Conservation (phyloP, 2,888 invertebrate species). For the Arrhopalites spinosus region DNA sequence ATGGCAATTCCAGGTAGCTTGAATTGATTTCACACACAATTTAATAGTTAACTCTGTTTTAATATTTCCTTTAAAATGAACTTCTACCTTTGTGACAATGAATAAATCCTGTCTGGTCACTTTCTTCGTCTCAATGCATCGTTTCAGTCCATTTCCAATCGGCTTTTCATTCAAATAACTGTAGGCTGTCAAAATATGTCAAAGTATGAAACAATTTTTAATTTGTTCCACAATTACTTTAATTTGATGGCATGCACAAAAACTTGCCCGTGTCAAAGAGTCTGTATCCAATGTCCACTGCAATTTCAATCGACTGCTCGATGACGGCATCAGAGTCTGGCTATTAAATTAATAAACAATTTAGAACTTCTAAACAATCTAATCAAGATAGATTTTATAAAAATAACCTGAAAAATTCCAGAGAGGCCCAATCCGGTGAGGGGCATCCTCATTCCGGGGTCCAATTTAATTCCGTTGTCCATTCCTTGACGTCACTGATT, state of each 20-base stretch:
- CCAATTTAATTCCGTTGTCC: background rate
- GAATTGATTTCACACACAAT: conserved; percentile 59
- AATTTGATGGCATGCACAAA: too few species aligned
- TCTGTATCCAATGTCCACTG: conserved; percentile 77
- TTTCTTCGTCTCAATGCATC: conserved; percentile 71
- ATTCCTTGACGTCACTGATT: too few species aligned
- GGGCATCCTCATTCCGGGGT: background rate
- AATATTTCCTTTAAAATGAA: background rate
- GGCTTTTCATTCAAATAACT: conserved; percentile 77
- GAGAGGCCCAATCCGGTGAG: background rate
- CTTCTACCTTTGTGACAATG: conserved; percentile 72
- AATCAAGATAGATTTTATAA: too few species aligned
- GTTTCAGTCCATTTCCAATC: conserved; percentile 73
- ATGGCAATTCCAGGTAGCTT: conserved; percentile 52
- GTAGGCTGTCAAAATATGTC: conserved; percentile 79
- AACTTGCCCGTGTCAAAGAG: conserved; percentile 78
- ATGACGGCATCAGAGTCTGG: conserved; percentile 63
- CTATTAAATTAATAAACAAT: conserved; percentile 12
- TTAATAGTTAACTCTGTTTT: background rate
- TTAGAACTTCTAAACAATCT: too few species aligned
- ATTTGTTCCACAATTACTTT: too few species aligned
- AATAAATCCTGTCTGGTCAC: conserved; percentile 76
- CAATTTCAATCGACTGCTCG: conserved; percentile 70
- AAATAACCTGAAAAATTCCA: background rate
- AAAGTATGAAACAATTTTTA: too few species aligned